Evolutionary conservation across 1,140 invertebrate species (phyloP), one percentile per base, ranked within the genome.

Genomic region (Drosophila arawakana): DNA sequence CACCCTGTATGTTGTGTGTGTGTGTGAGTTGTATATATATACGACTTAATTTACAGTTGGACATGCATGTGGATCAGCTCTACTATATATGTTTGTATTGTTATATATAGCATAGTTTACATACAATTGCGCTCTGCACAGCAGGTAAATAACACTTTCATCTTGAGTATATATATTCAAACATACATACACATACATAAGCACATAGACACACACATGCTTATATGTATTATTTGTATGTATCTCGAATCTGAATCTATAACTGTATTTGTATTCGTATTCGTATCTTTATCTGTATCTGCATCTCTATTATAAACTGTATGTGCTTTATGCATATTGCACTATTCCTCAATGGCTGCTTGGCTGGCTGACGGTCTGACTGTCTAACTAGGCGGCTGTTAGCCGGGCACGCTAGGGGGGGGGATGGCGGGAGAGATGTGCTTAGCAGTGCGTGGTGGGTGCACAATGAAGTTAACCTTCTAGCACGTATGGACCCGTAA

Each of bases 111-210:
- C 25, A 80, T 85, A 85, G 77, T 83, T 72, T 88, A 88, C 80
- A 83, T 89, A 89, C 85, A 89, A 89, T 89, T 91, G 89, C 89
- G 83, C 89, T 86, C 89, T 91, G 89, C 89, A 91, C 89, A 91
- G 89, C 89, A 91, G 88, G 89, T 91, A 91, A 91, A 89, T 89
- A 89, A 89, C 84, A 89, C 83, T 88, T 89, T 73, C 25, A 30
- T 30, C 25, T 80, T 76, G 84, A 89, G 84, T 89, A 89, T 88
- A 88, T 88, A 88, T 88, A 89, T 82, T 88, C 73, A 88, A 86
- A 80, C 80, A 62, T 70, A 57, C 61, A 69, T 60, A 54, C 67
- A 69, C 65, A 83, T 59, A 65, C 55, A 44, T 59, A 30, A 30
- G 25, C 67, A 69, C 65, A 83, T 59, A 30, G 25, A 30, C 25